phyloP scores from a whole-genome alignment of 2,888 invertebrate species.

The Escarpia spicata region DNA sequence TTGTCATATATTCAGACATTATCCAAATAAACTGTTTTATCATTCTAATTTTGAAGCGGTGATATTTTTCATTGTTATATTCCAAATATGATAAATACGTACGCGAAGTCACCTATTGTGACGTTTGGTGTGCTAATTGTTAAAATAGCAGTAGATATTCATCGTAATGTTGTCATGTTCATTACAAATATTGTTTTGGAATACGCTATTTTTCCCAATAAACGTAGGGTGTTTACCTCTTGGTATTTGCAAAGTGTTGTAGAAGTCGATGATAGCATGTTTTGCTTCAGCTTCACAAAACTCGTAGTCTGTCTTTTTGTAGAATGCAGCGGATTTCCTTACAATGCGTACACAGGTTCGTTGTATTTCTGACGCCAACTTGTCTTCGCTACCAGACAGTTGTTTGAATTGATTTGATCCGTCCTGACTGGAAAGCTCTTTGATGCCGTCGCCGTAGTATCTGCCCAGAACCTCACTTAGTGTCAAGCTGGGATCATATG shows the following conservation, averaged over 20 bases:
- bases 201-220: no score
- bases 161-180: no score
- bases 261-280: neutral
- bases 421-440: neutral
- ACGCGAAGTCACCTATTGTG: no score
- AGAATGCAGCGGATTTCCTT: neutral
- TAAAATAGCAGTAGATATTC: no score
- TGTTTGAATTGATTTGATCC: neutral
- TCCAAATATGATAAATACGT: no score
- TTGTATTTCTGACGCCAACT: neutral
- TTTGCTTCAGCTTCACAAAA: neutral
- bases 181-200: no score
- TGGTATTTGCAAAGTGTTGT: neutral
- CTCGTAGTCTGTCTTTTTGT: neutral
- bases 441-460: neutral
- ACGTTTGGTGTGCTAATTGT: no score
- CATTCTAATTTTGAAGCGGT: neutral
- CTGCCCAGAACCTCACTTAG: neutral
- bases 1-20: no score
- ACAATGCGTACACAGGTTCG: neutral
- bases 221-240: neutral
- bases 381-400: neutral
- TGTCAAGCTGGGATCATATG: neutral
- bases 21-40: no score
- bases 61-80: neutral